Evolutionary conservation across 2,113 vertebrate genomes (phyloP), one percentile per base, ranked within the genome.

Genomic region (Megaceryle maxima): DNA sequence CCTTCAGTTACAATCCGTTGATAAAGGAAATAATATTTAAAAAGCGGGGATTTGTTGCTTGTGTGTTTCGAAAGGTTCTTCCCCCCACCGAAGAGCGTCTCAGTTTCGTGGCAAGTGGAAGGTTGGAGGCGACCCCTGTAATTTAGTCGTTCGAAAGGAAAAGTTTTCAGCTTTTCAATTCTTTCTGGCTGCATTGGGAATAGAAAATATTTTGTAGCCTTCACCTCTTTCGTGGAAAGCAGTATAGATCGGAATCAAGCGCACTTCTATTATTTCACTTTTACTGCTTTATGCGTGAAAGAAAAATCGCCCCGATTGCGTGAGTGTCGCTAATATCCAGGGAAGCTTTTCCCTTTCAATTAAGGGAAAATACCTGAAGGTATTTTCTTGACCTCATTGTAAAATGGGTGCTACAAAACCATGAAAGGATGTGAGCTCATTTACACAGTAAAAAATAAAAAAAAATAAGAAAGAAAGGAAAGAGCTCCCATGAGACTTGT

Each of bases 21-120:
- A 94, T 96, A 95, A 96, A 97, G 92, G 95, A 97, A 98, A 97
- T 96, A 15, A 76, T 83, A 91, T 82, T 77, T 75, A 72, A 96
- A 96, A 94, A 89, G n/a, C 48, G 31, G 44, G 44, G 57, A 39
- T 56, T 73, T 90, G 41, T 64, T 92, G 95, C 88, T 55, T 90
- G 56, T 90, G 35, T 96, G 35, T 96, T 94, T 74, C 50, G 28
- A 31, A 39, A 41, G 37, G 35, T 19, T 72, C 18, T 39, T 68
- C 26, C 48, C 73, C 81, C 43, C 84, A 37, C 43, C 21, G 69
- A 94, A 93, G 69, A 69, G 73, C 21, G 80, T 90, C 85, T 88
- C 87, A 33, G 79, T 93, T 94, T 91, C 87, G 83, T 25, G 73
- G 95, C 88, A 90, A 78, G 85, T 79, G 86, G 86, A 77, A 57